Evolutionary conservation across 2,888 invertebrate genomes (phyloP), one percentile per base, ranked within the genome.

Genomic region (Hofmannophila pseudospretella): DNA sequence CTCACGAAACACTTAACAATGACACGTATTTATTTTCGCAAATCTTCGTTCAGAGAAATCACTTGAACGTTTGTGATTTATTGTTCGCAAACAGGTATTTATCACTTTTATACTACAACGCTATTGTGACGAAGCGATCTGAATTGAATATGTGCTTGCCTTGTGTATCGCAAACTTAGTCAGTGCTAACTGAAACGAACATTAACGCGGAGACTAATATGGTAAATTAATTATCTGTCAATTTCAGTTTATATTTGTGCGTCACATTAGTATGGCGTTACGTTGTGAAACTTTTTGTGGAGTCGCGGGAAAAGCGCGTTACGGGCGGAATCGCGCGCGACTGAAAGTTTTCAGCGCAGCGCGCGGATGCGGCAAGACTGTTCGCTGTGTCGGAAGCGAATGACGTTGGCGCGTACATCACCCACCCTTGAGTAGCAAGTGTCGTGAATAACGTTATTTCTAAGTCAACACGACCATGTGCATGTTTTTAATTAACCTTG

Each of bases 361-460:
- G 40, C 53, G 38, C 52, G 50, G 57, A 63, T 50, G 49, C 79
- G 79, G 65, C 58, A 53, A 51, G 63, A 57, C 69, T 59, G 69
- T 59, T 36, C 74, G 72, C 66, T 65, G 39, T 60, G 51, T 68
- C 57, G 60, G 47, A 58, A 58, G 56, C 71, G 77, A 84, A 75
- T 84, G 84, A 61, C 53, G 51, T 45, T 36, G 39, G 42, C 40
- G 34, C 39, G 41, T 41, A 42, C 58, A 60, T 54, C 62, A 60
- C 55, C 62, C 61, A 63, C 68, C 68, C 56, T 56, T 44, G 34
- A 45, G 44, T 23, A 35, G 28, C 32, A 38, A 37, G 34, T 36
- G 41, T 45, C 39, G 40, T 45, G 39, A 44, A 51, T 51, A 48
- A 34, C 27, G 25, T 25, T 29, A 40, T 46, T 43, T 34, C 38